Evolutionary conservation across 2,888 invertebrate genomes (phyloP).

Genomic region (Volucella zonaria): DNA sequence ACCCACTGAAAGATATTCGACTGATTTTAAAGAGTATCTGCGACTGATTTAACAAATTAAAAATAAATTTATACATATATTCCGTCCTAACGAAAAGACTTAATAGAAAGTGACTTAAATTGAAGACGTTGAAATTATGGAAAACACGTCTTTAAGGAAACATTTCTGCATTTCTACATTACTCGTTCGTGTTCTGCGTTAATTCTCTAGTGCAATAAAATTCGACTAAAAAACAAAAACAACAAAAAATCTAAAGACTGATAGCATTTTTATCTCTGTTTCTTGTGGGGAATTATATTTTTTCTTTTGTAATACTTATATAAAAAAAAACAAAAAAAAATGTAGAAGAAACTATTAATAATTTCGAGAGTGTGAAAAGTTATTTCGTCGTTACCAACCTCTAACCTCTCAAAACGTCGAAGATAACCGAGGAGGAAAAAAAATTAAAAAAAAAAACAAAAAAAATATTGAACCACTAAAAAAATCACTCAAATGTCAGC

Average conservation of each 20-base stretch:
- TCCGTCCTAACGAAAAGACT: slow-evolving; percentile 72
- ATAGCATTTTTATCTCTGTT: slow-evolving; percentile 49
- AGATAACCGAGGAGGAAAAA: no score
- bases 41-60: slow-evolving; percentile 56
- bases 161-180: slow-evolving; percentile 50
- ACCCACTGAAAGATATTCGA: slow-evolving; percentile 17
- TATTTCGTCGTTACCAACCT: slow-evolving; percentile 9
- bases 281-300: slow-evolving; percentile 21
- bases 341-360: not conserved
- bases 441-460: slow-evolving; percentile 13
- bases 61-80: slow-evolving; percentile 14
- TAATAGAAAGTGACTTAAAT: slow-evolving; percentile 65
- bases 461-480: slow-evolving; percentile 23
- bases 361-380: slow-evolving; percentile 12
- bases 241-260: slow-evolving; percentile 55
- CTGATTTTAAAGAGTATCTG: slow-evolving; percentile 40
- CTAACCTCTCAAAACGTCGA: not conserved
- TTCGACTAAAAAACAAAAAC: slow-evolving; percentile 15
- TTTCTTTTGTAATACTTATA: not conserved
- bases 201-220: slow-evolving; percentile 32
- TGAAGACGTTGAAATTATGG: slow-evolving; percentile 4
- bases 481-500: slow-evolving; percentile 72
- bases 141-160: slow-evolving; percentile 52
- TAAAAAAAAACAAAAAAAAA: not conserved
- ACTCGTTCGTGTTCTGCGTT: slow-evolving; percentile 1